These are phyloP conservation scores for Diuraphis noxia DNA, from an alignment of 1,140 invertebrate species.

Conservation along the genomic window DNA sequence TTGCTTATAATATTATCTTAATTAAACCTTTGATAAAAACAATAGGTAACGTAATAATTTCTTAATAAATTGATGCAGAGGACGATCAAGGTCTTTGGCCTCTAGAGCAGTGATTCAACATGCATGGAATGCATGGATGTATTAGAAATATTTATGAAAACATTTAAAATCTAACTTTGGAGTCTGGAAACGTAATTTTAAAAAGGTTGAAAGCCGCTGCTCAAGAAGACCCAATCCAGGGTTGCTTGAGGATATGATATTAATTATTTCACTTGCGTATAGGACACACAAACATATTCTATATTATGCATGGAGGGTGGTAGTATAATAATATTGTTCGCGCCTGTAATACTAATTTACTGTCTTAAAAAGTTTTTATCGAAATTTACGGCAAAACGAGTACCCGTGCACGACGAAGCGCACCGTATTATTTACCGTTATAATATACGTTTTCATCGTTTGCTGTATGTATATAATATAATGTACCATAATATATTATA, in stretches of 20 bases:
- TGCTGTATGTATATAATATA: not conserved
- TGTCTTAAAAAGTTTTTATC: not conserved
- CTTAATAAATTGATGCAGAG: no score
- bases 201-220: not conserved
- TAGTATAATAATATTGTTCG: not conserved
- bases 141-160: not conserved
- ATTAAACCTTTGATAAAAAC: not conserved
- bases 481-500: not conserved
- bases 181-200: not conserved
- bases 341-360: not conserved
- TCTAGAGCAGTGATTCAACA: not conserved
- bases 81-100: no score
- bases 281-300: not conserved
- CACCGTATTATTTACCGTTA: conserved; percentile 22
- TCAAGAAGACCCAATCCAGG: not conserved
- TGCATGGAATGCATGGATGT: not conserved
- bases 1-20: not conserved
- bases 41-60: not conserved
- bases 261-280: not conserved
- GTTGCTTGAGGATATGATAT: not conserved
- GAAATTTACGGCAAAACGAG: conserved; percentile 7
- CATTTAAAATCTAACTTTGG: not conserved
- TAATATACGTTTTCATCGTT: not conserved
- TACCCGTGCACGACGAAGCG: not conserved
- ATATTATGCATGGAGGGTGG: not conserved